Base-by-base conservation (phyloP, 2,113 vertebrate genomes). In the Nesogale talazaci region DNA sequence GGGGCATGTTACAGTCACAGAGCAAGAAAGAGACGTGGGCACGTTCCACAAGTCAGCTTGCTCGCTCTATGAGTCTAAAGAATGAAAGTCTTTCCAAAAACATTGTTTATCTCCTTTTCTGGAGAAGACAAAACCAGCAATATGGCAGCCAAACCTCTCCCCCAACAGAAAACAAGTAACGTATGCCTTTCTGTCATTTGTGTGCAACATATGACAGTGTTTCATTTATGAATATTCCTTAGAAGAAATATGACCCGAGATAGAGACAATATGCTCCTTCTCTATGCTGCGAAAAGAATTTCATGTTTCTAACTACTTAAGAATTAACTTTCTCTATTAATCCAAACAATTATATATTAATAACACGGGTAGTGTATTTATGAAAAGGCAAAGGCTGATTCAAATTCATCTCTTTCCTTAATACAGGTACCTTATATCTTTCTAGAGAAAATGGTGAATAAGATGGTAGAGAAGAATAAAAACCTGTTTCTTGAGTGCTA, bases 1-100 rank as follows among this genome's bases (percentile, higher is more conserved):
- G 91, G 95, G 94, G 93, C 92, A 93, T 94, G 94, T 65, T 93
- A 67, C 70, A 70, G 75, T 95, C 83, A 95, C 83, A 90, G 12
- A 57, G 80, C 80, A 69, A 75, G 36, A 85, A 82, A 89, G 88
- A 92, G 83, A 95, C 14, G 3, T 23, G 86, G 85, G 67, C 72
- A 80, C 88, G 94, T 92, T 59, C 86, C 31, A 59, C 2, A 29
- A 29, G 56, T 83, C 1, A 0, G 29, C 76, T 76, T 38, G 76
- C 85, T 74, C 76, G 88, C 34, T 79, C 36, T 69, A 56, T 65
- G 88, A 94, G 74, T 86, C 88, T 77, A 83, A 86, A 93, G 80
- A 69, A 70, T 65, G 87, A 93, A 72, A 19, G 38, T 82, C 15
- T 59, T 85, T 75, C 34, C 36, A 2, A 42, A 84, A 83, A 22